Conservation (phyloP, 2,797 vertebrate species). For the Pseudomugil gertrudae region DNA sequence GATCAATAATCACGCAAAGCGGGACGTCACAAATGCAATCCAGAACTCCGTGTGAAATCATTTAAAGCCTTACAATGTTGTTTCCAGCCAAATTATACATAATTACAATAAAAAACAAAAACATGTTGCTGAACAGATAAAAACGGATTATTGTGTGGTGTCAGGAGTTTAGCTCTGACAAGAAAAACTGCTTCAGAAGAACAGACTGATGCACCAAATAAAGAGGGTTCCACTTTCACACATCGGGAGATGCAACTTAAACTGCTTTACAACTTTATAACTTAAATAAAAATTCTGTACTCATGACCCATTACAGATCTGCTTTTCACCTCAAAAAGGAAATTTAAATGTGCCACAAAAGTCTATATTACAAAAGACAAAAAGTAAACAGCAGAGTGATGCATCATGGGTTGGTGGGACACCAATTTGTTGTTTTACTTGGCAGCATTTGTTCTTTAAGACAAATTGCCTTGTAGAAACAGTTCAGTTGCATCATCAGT, state of each 20-base stretch:
- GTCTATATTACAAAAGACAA: constrained; percentile 38
- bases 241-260: constrained; percentile 14
- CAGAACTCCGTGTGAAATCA: background rate
- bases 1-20: too few species aligned
- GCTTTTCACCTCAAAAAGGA: constrained; percentile 13
- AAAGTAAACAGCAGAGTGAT: constrained; percentile 35
- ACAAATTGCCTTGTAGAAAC: background rate
- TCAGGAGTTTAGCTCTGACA: background rate
- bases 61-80: background rate
- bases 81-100: too few species aligned
- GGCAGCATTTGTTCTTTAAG: background rate
- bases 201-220: background rate
- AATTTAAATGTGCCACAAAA: constrained; percentile 13
- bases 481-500: background rate
- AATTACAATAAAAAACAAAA: constrained; percentile 4
- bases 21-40: background rate
- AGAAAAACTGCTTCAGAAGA: constrained; percentile 3
- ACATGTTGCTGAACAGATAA: constrained; percentile 38
- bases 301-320: constrained; percentile 18
- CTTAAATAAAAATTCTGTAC: background rate
- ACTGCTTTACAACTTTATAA: background rate
- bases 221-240: background rate
- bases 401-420: constrained; percentile 43
- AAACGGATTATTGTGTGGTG: constrained; percentile 8
- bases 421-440: background rate